These are phyloP conservation scores for Ia io DNA, from an alignment of 2,113 vertebrate species.

Conservation along the genomic window DNA sequence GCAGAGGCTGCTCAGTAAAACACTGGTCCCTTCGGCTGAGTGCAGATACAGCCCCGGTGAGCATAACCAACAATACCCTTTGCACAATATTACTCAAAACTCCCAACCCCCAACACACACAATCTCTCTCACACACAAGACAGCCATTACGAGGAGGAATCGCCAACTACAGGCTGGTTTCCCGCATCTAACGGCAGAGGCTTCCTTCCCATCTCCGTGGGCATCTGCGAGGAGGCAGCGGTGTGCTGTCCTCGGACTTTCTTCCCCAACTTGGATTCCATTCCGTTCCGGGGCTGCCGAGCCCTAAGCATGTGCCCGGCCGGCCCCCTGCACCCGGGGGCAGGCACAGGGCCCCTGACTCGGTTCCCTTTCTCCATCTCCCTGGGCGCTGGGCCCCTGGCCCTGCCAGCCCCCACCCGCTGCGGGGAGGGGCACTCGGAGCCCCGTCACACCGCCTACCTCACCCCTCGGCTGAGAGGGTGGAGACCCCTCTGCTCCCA, in stretches of 20 bases:
- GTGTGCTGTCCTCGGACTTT: not conserved
- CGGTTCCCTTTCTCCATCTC: not conserved
- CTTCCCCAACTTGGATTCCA: not conserved
- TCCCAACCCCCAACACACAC: slow-evolving; percentile 74
- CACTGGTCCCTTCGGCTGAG: slow-evolving; percentile 68
- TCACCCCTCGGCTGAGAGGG: not conserved
- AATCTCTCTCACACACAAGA: slow-evolving; percentile 73
- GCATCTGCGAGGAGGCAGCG: too few species aligned
- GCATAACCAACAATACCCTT: slow-evolving; percentile 81
- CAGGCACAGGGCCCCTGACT: not conserved
- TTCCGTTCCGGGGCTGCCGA: not conserved
- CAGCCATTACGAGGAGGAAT: slow-evolving; percentile 77
- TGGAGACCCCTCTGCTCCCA: not conserved
- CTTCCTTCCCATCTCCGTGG: slow-evolving; percentile 33
- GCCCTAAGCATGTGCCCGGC: not conserved
- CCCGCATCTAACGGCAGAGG: slow-evolving; percentile 45
- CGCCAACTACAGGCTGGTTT: slow-evolving; percentile 67
- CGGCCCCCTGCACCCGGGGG: not conserved
- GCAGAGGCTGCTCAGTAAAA: slow-evolving; percentile 64
- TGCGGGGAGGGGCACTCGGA: not conserved
- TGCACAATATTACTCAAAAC: slow-evolving; percentile 76
- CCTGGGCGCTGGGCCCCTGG: not conserved
- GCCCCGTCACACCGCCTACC: not conserved
- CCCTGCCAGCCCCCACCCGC: not conserved
- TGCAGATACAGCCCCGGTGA: slow-evolving; percentile 66